A percentile compares a stretch with the other conserved stretches of the same genome.
Conservation (phyloP, 2,888 invertebrate species). For the Nemapogon koenigi region DNA sequence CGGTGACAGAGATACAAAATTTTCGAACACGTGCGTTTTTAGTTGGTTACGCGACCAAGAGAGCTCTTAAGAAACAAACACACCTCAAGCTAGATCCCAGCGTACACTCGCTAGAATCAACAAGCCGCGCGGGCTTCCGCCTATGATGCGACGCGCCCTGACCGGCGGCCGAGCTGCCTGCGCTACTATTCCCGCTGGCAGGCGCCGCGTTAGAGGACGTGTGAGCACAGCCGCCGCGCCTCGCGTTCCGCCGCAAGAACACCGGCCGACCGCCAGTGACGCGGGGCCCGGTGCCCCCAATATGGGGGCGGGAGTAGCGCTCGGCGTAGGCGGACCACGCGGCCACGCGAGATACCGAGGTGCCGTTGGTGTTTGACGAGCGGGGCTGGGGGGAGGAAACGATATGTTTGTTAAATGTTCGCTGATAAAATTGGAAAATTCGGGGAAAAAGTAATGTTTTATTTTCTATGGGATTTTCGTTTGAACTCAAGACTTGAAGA, state of each 20-base stretch:
- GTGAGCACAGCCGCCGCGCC: slow-evolving; percentile 12
- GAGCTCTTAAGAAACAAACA: not conserved
- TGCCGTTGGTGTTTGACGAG: too few species aligned
- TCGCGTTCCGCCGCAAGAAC: slow-evolving; percentile 29
- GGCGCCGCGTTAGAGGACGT: slow-evolving; percentile 14
- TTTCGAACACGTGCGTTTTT: too few species aligned
- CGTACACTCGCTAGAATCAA: slow-evolving; percentile 1
- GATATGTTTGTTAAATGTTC: too few species aligned
- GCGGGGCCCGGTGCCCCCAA: slow-evolving; percentile 17
- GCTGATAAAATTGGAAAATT: too few species aligned
- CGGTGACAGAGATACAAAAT: too few species aligned
- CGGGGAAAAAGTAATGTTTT: too few species aligned
- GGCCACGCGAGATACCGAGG: slow-evolving; percentile 28
- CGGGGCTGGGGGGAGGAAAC: too few species aligned
- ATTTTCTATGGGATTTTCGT: too few species aligned
- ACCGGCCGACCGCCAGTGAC: slow-evolving; percentile 35
- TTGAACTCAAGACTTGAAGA: too few species aligned
- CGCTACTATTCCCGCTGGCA: slow-evolving; percentile 16
- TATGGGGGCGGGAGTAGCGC: slow-evolving; percentile 26
- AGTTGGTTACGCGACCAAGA: too few species aligned
- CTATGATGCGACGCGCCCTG: not conserved
- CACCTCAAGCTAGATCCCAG: not conserved
- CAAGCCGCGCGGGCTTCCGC: not conserved
- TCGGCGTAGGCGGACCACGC: slow-evolving; percentile 42
- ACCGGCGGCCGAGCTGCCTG: slow-evolving; percentile 21